Evolutionary conservation across 2,888 invertebrate genomes (phyloP).

Genomic region (Rhamphomyia laevipes): DNA sequence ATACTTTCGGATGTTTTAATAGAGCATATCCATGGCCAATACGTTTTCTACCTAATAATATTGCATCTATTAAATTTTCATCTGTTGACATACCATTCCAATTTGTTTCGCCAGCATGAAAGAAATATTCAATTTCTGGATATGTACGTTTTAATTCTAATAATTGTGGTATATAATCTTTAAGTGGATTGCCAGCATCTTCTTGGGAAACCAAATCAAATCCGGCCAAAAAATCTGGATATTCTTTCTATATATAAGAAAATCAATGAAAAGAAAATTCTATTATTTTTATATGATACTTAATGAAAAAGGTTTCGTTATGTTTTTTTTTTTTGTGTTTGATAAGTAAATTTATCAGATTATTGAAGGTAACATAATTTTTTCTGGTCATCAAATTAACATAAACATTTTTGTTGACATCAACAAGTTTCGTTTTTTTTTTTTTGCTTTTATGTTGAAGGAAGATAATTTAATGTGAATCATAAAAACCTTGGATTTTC

Average conservation of each 20-base stretch:
- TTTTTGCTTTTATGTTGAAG: neutral
- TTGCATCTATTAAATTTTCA: slow-evolving; percentile 63
- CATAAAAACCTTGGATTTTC: no score
- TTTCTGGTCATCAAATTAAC: no score
- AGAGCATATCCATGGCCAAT: slow-evolving; percentile 70
- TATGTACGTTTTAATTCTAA: slow-evolving; percentile 36
- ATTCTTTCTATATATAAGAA: slow-evolving; percentile 35
- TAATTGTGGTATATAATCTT: slow-evolving; percentile 48
- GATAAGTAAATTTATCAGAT: no score
- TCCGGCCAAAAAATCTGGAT: slow-evolving; percentile 58
- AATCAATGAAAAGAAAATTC: neutral
- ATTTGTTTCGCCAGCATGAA: slow-evolving; percentile 74
- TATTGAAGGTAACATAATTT: no score
- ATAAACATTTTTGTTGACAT: no score
- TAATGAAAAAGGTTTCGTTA: neutral
- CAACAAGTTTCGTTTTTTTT: no score
- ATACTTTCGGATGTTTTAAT: slow-evolving; percentile 56
- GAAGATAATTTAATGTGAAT: neutral
- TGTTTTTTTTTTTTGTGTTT: no score
- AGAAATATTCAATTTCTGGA: slow-evolving; percentile 48
- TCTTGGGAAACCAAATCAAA: slow-evolving; percentile 76
- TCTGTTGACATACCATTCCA: slow-evolving; percentile 57
- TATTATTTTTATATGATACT: neutral
- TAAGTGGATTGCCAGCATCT: slow-evolving; percentile 52
- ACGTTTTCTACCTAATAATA: slow-evolving; percentile 59